phyloP scores from a whole-genome alignment of 2,113 vertebrate species.

The Gallinago media region DNA sequence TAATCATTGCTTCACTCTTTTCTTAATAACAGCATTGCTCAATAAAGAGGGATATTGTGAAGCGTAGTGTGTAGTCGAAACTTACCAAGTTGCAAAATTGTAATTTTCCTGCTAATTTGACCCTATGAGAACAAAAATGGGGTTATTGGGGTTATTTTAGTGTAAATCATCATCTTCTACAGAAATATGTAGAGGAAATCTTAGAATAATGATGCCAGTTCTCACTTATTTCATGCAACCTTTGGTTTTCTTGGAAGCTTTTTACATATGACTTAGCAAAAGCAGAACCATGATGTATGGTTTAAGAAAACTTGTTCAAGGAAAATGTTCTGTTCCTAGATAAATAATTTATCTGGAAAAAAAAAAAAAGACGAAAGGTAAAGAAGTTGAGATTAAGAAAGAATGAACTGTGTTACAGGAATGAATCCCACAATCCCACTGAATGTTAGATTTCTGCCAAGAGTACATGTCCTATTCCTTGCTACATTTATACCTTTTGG shows the following conservation, averaged over 20 bases:
- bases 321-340: background rate
- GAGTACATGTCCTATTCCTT: background rate
- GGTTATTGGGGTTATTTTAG: background rate
- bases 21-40: constrained; percentile 55
- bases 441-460: background rate
- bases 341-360: background rate
- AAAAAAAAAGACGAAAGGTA: no score
- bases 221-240: background rate
- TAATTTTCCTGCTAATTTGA: constrained; percentile 6
- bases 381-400: background rate
- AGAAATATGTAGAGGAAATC: background rate
- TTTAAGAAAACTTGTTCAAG: background rate
- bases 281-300: background rate
- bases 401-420: background rate
- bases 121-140: background rate
- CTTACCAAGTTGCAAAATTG: background rate
- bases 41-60: constrained; percentile 53
- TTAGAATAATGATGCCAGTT: background rate
- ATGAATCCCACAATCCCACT: background rate
- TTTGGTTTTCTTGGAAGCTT: background rate
- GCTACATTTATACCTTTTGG: background rate
- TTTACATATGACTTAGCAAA: background rate
- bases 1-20: constrained; percentile 24
- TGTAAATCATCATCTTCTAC: background rate
- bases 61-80: constrained; percentile 33